Evolutionary conservation across 2,888 invertebrate genomes (phyloP), one percentile per base, ranked within the genome.

Genomic region (Agelastica alni): DNA sequence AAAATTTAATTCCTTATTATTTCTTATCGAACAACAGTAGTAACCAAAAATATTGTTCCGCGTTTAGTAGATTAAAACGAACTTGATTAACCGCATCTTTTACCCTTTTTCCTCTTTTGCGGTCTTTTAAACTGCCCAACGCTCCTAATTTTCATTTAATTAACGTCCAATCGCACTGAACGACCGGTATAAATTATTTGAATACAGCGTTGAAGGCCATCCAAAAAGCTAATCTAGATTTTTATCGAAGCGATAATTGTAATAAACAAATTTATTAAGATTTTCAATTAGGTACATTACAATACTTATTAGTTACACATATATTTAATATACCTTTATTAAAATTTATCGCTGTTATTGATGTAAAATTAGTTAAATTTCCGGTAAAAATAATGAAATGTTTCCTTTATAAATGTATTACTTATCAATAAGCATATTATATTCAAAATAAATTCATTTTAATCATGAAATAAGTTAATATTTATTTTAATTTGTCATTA

Each of bases 31-130:
- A 22, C 10, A 36, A 12, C 16, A 46, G 36, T 36, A 26, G 46
- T n/a, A n/a, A n/a, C n/a, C 31, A 17, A 36, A 18, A 36, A 37
- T 36, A 46, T 46, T 46, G 46, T 46, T 46, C 46, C 46, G 46
- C 28, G 36, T 26, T 46, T 28, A 36, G 34, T 22, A 46, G 46
- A 46, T 46, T 46, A 46, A 46, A 28, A 26, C 22, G 10, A 13
- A 12, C 10, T 7, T 16, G 36, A 46, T 46, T 46, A 46, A 46
- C 46, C 46, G 46, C 43, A 39, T 39, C 37, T 39, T 39, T 39
- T 20, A 13, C 37, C 37, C 37, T 20, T 39, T 39, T 39, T 22
- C 37, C 37, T 22, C 12, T 22, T 39, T 20, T 20, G 37, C 20
- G 37, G 37, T 39, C 13, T 18, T 39, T 20, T 4, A 10, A 12